phyloP scores from a whole-genome alignment of 2,888 invertebrate genomes.

The Anthophora plumipes region DNA sequence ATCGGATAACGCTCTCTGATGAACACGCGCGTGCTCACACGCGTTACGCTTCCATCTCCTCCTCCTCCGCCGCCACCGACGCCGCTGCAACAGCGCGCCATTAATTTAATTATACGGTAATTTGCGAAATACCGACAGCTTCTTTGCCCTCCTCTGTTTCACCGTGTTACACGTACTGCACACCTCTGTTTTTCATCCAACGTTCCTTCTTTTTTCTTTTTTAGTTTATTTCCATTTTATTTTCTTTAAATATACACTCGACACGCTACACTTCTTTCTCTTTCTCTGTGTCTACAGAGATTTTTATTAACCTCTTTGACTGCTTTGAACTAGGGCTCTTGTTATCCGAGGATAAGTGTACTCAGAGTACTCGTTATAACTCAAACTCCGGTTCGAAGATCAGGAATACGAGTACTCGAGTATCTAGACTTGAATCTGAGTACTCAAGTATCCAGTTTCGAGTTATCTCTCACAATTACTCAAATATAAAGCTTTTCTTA shows the following conservation, averaged over 20 bases:
- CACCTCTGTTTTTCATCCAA: too few relatives aligned
- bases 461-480: too few relatives aligned
- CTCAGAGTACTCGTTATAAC: too few relatives aligned
- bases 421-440: too few relatives aligned
- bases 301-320: not conserved
- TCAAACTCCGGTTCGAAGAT: too few relatives aligned
- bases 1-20: constrained; percentile 37
- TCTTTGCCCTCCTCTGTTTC: constrained; percentile 29
- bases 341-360: too few relatives aligned
- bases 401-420: too few relatives aligned
- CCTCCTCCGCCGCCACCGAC: constrained; percentile 18
- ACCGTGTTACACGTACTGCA: not conserved
- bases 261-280: not conserved
- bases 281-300: not conserved
- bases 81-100: constrained; percentile 21
- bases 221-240: not conserved
- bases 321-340: too few relatives aligned
- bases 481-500: too few relatives aligned
- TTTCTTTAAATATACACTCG: not conserved
- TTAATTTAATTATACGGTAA: constrained; percentile 57
- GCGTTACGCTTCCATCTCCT: constrained; percentile 21
- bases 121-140: constrained; percentile 50
- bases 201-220: not conserved
- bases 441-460: too few relatives aligned
- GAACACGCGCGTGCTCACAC: not conserved